Base-by-base conservation (phyloP, 1,140 invertebrate species). In the Harlomillsia oculata region DNA sequence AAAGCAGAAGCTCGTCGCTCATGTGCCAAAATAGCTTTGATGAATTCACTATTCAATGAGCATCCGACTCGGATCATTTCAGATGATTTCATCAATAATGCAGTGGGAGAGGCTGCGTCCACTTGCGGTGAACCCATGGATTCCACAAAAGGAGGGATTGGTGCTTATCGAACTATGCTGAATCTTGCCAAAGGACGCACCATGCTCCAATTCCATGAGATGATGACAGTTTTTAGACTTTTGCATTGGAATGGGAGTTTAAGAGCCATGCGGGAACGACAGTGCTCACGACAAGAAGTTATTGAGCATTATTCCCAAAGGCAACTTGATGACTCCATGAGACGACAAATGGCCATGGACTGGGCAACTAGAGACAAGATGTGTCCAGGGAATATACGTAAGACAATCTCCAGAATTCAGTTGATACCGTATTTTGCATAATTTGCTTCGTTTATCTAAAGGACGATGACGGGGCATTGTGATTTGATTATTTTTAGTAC, bases 31-130 rank as follows among this genome's bases (percentile, higher is more conserved):
- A 94, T 96, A 53, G 91, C 91, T 5, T 76, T 96, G 8, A 95
- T 95, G 89, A 96, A 95, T 73, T 94, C 89, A 5, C 89, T 96
- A 2, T 95, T 95, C 71, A 96, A 95, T 70, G 92, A 96, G 67
- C 91, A 95, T 74, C 90, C 91, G 11, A 91, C 89, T 0, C 75
- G 92, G 66, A 82, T 87, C 63, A 95, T 96, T 63, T 89, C 87
- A 1, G 89, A 93, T 67, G 87, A 93, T 65, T 95, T 95, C 71
- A 93, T 95, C 36, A 87, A 91, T 69, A 91, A 90, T 72, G 89
- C 90, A 11, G 85, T 94, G 3, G 80, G 82, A 9, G 89, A 94
- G 74, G 90, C 90, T 2, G 76, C 36, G 45, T 45, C 34, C 50
- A n/a, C 29, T 68, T 68, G 41, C 63, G 75, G 72, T 73, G 74